Evolutionary conservation across 2,888 invertebrate genomes (phyloP).

Genomic region (Drosophila nigricruria): DNA sequence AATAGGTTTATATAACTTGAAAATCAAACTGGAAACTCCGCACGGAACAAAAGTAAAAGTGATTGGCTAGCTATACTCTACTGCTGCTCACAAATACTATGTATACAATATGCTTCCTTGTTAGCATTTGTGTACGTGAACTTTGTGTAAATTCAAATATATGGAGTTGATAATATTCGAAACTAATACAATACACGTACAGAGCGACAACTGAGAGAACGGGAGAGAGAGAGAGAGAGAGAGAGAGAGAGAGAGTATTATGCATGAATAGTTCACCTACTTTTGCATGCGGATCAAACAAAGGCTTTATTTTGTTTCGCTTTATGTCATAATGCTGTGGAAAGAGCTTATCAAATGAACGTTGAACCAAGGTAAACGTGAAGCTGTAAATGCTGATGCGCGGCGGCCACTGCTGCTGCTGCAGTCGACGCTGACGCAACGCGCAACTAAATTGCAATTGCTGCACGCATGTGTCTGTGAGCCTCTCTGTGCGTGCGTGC

Average conservation of each 20-base stretch:
- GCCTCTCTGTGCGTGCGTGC: background rate
- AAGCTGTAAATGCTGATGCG: constrained; percentile 37
- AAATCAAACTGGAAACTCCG: background rate
- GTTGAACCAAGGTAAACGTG: constrained; percentile 62
- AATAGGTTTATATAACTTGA: background rate
- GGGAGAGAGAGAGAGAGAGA: too few relatives aligned
- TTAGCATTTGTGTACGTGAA: constrained; percentile 40
- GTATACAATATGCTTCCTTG: constrained; percentile 7
- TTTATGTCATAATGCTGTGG: constrained; percentile 40
- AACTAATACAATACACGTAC: constrained; percentile 30
- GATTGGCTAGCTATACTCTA: background rate
- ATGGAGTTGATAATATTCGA: constrained; percentile 21
- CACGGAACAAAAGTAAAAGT: constrained; percentile 7
- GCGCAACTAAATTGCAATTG: constrained; percentile 56
- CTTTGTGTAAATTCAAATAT: constrained; percentile 24
- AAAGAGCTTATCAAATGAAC: constrained; percentile 40
- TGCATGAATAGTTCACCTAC: constrained; percentile 23
- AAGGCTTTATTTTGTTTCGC: constrained; percentile 16
- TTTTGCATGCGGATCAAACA: constrained; percentile 26
- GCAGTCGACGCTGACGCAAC: constrained; percentile 17
- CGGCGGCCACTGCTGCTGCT: constrained; percentile 3
- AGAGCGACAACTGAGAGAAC: constrained; percentile 5
- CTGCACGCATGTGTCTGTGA: constrained; percentile 35
- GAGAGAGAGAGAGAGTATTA: constrained; percentile 5
- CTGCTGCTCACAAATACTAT: background rate